Evolutionary conservation across 2,113 vertebrate species (phyloP).

Genomic region (Indicator indicator): DNA sequence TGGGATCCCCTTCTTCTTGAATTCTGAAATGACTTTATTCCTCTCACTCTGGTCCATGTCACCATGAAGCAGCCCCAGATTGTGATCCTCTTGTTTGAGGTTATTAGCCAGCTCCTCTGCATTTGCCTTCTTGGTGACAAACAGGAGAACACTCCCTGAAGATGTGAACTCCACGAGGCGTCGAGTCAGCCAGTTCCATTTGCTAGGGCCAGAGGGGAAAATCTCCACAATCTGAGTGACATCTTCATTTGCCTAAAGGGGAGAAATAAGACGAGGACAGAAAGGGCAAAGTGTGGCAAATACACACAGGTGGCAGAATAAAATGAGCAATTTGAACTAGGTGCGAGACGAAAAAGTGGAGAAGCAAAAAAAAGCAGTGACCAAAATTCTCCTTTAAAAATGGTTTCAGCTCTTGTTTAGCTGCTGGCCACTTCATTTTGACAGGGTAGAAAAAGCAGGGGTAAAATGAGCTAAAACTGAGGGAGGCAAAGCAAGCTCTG

Average conservation of each 20-base stretch:
- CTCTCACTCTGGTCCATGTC: slow-evolving; percentile 99
- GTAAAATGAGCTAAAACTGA: neutral
- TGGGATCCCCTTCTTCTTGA: slow-evolving; percentile 94
- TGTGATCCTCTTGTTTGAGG: slow-evolving; percentile 92
- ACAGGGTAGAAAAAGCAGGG: neutral
- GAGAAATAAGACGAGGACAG: neutral
- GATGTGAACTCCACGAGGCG: slow-evolving; percentile 96
- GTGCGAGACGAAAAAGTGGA: neutral
- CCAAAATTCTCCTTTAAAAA: neutral
- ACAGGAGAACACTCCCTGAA: slow-evolving; percentile 92
- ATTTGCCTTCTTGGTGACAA: slow-evolving; percentile 97
- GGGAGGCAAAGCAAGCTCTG: neutral
- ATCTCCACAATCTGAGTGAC: slow-evolving; percentile 97
- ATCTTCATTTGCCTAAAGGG: slow-evolving; percentile 93
- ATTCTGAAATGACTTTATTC: slow-evolving; percentile 98
- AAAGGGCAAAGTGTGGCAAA: neutral
- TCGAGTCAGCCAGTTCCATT: slow-evolving; percentile 94
- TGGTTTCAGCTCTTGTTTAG: neutral
- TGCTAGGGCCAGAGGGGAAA: slow-evolving; percentile 85
- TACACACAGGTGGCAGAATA: neutral
- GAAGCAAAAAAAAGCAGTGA: neutral
- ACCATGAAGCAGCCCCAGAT: slow-evolving; percentile 92
- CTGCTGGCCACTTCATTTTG: neutral
- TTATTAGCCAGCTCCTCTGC: slow-evolving; percentile 93
- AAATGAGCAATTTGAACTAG: neutral